phyloP scores from a whole-genome alignment of 2,113 vertebrate species.

The Chionomys nivalis region DNA sequence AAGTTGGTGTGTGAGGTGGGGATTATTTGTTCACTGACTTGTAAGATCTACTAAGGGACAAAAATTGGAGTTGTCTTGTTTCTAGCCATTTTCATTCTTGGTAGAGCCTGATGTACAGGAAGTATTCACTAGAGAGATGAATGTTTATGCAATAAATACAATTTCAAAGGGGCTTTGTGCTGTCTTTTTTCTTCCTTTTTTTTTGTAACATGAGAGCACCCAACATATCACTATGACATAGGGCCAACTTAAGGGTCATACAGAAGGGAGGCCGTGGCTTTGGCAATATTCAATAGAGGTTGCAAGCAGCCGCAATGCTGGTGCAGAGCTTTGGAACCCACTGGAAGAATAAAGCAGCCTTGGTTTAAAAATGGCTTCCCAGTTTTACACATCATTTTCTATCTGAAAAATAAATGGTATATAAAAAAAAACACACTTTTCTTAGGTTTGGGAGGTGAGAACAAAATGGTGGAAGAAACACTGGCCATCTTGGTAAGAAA shows the following conservation, averaged over 20 bases:
- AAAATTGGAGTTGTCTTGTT: neutral
- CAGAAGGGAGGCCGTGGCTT: neutral
- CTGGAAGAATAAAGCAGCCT: neutral
- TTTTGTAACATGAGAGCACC: neutral
- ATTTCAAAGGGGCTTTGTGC: constrained; percentile 48
- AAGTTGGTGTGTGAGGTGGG: neutral
- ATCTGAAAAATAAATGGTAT: neutral
- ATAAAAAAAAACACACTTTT: neutral
- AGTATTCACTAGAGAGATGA: neutral
- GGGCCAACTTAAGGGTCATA: constrained; percentile 23
- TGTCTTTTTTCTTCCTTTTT: neutral
- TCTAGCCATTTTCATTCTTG: neutral
- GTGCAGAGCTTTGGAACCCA: neutral
- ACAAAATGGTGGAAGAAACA: constrained; percentile 38
- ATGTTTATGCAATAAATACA: neutral
- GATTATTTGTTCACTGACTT: neutral
- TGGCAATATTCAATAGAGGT: constrained; percentile 23
- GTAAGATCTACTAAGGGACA: neutral
- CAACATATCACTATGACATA: neutral
- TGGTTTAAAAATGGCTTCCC: neutral
- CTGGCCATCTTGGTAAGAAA: constrained; percentile 29
- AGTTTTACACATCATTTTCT: neutral
- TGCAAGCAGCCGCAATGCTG: neutral
- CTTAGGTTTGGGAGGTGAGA: neutral
- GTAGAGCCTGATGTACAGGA: constrained; percentile 6